Base-by-base conservation (phyloP, 1,140 invertebrate species). In the Drosophila repleta region DNA sequence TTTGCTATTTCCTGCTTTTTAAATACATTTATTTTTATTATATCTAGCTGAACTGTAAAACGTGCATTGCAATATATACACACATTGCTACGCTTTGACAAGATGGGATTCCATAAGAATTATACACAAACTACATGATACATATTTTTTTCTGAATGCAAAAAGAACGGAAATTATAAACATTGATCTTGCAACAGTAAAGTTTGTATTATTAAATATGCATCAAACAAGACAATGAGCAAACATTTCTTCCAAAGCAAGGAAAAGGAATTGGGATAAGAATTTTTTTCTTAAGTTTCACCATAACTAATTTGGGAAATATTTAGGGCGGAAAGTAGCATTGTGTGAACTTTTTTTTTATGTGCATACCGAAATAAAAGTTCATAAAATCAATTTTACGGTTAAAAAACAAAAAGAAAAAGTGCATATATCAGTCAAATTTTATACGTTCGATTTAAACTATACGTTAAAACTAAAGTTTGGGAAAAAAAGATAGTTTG, bases 361-460 rank as follows among this genome's bases (percentile, higher is more conserved):
- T 46, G n/a, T 46, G 39, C 41, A 58, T 58, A 46, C 41, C 21
- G 20, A 17, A 20, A 29, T 46, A 20, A 32, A 58, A 24, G 15
- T 45, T 58, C 17, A 58, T 58, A 11, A 46, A 45, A 32, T 46
- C 24, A 39, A 45, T 45, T 20, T 45, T 58, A 58, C 11, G 7
- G 26, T 58, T 58, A 10, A 55, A 20, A 35, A 45, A 11, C 45
- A 46, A 45, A 55, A 62, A 39, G 20, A 41, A 57, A 21, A 58
- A 24, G 17, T 65, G 61, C 64, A 52, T 52, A 57, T 41, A 57
- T 51, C 17, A 56, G 49, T 57, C 39, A 49, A 57, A 65, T 41
- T 70, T 69, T 32, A 69, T 49, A 32, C 41, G 43, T 56, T 26
- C 57, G 56, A 26, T 43, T 63, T 69, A 32, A 7, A 56, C 37